Evolutionary conservation across 2,797 vertebrate genomes (phyloP), one percentile per base, ranked within the genome.

Genomic region (Adelosebastes latens): DNA sequence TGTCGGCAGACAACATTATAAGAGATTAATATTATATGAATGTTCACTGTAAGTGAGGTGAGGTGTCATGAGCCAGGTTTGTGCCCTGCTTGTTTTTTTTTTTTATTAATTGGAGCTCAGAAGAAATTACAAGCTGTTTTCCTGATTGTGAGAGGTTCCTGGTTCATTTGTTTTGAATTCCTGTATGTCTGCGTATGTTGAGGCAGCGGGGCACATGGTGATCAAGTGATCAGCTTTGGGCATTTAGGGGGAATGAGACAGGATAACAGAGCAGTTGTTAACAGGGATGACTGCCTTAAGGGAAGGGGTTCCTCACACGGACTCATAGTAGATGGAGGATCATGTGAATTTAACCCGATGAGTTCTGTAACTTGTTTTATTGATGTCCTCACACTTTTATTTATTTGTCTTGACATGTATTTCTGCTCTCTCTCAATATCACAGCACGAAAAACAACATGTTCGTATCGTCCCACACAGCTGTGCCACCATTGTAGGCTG

Each of bases 181-280:
- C 79, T 86, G 83, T 80, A 79, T 79, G 80, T 86, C 36, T 86
- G 85, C 61, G 79, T 83, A 74, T 83, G 89, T 81, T 75, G 80
- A 87, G 56, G 73, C 70, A 80, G 85, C 14, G 66, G 80, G 93
- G 86, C 96, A 95, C 95, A 96, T 96, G 96, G 88, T 79, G 76
- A 92, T 96, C 95, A 96, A 95, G 92, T 96, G 96, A 96, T 94
- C 88, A 60, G 89, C 93, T 89, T 88, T 80, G 61, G 91, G 94
- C 83, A 20, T 78, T 81, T 67, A 76, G 71, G 68, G 79, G 84
- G 82, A 77, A 79, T 65, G 81, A 81, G 75, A 67, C 53, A 58
- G 86, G 82, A 96, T 93, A 96, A 96, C 92, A 77, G 83, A 68
- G 18, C 66, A 5, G 83, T 95, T 96, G 94, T 96, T 92, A 68